Conservation (phyloP, 2,888 invertebrate species). For the Mimas tiliae region DNA sequence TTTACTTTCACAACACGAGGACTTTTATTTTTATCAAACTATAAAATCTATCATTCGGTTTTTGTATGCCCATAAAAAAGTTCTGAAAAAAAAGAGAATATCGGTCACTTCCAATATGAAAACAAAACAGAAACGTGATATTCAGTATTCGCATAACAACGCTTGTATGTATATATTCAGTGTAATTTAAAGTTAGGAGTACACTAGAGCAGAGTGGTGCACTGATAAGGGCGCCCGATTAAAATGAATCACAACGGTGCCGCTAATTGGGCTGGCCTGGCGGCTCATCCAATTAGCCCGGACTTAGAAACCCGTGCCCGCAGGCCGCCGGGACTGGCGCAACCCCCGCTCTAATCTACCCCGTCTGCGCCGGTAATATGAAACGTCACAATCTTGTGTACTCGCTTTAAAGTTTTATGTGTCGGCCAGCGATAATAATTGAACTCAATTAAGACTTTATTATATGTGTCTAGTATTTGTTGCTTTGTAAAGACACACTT, state of each 20-base stretch:
- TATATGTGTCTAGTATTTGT: slow-evolving; percentile 6
- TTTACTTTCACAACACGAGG: too few relatives aligned
- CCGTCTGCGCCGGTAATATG: slow-evolving; percentile 52
- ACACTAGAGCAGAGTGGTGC: slow-evolving; percentile 48
- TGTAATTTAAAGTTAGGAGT: slow-evolving; percentile 31
- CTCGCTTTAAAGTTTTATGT: slow-evolving; percentile 27
- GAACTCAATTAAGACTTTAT: slow-evolving; percentile 13
- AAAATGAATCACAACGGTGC: slow-evolving; percentile 81
- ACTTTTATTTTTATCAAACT: neutral
- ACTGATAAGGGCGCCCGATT: slow-evolving; percentile 79
- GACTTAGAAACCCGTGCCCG: slow-evolving; percentile 81
- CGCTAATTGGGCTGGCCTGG: slow-evolving; percentile 76
- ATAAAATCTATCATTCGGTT: neutral
- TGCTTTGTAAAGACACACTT: too few relatives aligned
- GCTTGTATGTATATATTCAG: slow-evolving; percentile 1
- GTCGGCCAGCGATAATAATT: slow-evolving; percentile 24
- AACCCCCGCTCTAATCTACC: slow-evolving; percentile 65
- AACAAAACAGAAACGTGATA: slow-evolving; percentile 21
- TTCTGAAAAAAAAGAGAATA: too few relatives aligned
- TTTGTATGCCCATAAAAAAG: too few relatives aligned
- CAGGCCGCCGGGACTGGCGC: slow-evolving; percentile 52
- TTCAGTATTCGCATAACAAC: neutral
- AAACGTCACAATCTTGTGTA: slow-evolving; percentile 49
- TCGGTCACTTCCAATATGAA: too few relatives aligned
- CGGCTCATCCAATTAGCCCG: slow-evolving; percentile 82